Evolutionary conservation across 2,888 invertebrate species (phyloP).

Genomic region (Kuschelorhynchus macadamiae): DNA sequence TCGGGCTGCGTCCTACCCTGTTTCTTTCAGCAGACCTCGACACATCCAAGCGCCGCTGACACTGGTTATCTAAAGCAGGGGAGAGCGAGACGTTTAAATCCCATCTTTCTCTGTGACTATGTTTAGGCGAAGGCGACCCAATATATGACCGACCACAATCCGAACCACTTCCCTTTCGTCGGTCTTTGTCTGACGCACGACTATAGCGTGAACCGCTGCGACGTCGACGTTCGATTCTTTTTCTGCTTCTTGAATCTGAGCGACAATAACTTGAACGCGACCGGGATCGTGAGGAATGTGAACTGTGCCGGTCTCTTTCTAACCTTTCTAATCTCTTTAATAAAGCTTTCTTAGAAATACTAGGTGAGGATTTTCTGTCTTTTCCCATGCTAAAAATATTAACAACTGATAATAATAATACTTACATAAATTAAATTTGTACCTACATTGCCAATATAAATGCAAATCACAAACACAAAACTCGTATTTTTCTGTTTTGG

Average conservation of each 20-base stretch:
- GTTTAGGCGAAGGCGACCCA: too few relatives aligned
- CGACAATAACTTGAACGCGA: not conserved
- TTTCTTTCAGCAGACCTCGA: not conserved
- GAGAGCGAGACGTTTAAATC: too few relatives aligned
- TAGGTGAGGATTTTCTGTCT: not conserved
- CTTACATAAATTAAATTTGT: not conserved
- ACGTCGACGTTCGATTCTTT: not conserved
- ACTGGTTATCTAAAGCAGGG: too few relatives aligned
- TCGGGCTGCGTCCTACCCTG: not conserved
- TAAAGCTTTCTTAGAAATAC: not conserved
- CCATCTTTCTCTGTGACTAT: too few relatives aligned
- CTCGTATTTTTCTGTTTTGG: too few relatives aligned
- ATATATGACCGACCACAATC: too few relatives aligned
- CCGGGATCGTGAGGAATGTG: not conserved
- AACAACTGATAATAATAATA: not conserved
- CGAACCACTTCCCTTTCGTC: too few relatives aligned
- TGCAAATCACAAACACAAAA: too few relatives aligned
- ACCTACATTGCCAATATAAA: too few relatives aligned
- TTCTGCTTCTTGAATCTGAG: not conserved
- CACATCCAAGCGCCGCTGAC: slow-evolving; percentile 12
- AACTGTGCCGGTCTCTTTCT: not conserved
- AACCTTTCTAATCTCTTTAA: not conserved
- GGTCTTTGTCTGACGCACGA: too few relatives aligned
- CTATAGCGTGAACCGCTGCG: not conserved
- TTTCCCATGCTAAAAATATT: slow-evolving; percentile 3